Percentiles rank a stretch among this genome's conserved stretches.
phyloP scores from a whole-genome alignment of 2,113 vertebrate genomes.

The Perccottus glenii region DNA sequence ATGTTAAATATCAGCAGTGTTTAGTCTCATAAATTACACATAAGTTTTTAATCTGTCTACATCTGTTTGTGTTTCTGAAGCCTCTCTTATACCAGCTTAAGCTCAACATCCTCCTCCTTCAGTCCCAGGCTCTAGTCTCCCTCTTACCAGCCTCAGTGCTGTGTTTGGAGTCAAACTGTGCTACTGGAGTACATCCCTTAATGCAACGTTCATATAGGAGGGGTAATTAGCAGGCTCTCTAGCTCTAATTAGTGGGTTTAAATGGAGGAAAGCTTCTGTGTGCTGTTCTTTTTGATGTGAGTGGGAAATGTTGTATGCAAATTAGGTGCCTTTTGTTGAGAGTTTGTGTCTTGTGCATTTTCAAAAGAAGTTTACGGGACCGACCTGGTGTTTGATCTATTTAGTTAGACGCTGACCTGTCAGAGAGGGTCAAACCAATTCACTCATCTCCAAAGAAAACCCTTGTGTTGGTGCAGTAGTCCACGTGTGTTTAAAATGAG shows the following conservation, averaged over 20 bases:
- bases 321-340: conserved; percentile 16
- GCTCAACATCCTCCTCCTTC: background rate
- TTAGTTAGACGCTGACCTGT: background rate
- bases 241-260: conserved; percentile 58
- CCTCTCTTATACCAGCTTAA: background rate
- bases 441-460: background rate
- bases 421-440: background rate
- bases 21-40: background rate
- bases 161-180: background rate
- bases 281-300: conserved; percentile 41
- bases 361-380: conserved; percentile 7
- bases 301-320: conserved; percentile 39
- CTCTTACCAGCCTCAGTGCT: background rate
- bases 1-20: background rate
- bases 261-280: conserved; percentile 32
- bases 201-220: conserved; percentile 34
- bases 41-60: background rate
- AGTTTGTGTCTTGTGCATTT: conserved; percentile 1
- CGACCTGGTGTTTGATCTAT: background rate
- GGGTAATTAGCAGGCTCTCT: conserved; percentile 58
- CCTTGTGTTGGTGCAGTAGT: background rate
- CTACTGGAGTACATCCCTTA: conserved; percentile 25
- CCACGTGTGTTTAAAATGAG: background rate
- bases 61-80: background rate
- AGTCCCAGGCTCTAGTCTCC: background rate